These are phyloP conservation scores for Lycocerus yunnanus DNA, from an alignment of 2,888 invertebrate species.

Conservation along the genomic window DNA sequence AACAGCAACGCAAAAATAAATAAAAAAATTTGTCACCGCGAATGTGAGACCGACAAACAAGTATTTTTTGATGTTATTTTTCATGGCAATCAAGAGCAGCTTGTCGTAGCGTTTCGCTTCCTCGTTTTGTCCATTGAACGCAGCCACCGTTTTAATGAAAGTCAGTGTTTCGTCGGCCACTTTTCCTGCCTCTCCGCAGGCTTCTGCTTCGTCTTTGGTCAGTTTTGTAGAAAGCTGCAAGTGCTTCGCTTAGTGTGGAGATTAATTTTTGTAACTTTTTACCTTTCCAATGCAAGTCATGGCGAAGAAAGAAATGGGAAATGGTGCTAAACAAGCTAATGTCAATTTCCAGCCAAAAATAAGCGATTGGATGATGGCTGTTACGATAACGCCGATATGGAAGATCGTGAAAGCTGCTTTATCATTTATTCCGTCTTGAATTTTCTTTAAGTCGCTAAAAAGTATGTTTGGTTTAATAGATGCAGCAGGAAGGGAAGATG, in stretches of 20 bases:
- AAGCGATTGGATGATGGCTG: background rate
- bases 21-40: background rate
- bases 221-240: background rate
- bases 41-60: background rate
- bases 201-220: background rate
- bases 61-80: background rate
- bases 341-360: conserved; percentile 79
- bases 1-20: background rate
- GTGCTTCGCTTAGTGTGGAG: conserved; percentile 57
- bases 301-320: conserved; percentile 69
- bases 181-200: background rate
- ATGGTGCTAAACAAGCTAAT: conserved; percentile 72
- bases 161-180: background rate
- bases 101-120: background rate
- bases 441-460: background rate
- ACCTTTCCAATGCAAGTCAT: conserved; percentile 62
- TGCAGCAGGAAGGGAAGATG: no score
- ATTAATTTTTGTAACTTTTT: background rate
- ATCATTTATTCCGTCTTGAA: background rate
- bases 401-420: background rate
- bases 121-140: background rate
- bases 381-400: background rate
- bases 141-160: background rate
- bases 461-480: background rate
- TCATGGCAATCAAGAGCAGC: background rate